These are phyloP conservation scores for Aethes cnicana DNA, from an alignment of 2,888 invertebrate genomes.

Conservation along the genomic window DNA sequence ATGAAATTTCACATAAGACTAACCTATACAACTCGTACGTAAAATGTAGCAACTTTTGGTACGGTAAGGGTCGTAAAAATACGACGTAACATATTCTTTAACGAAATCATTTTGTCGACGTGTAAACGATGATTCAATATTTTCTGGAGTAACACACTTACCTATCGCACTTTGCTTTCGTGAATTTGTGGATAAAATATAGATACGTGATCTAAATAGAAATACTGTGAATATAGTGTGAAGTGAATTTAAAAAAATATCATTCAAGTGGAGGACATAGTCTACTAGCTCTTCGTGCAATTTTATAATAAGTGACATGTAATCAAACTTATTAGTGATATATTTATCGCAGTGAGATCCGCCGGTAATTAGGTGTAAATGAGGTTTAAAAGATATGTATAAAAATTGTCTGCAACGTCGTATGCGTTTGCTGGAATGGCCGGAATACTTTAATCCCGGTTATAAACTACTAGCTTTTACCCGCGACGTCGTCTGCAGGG, in stretches of 20 bases:
- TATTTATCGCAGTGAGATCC: too few relatives aligned
- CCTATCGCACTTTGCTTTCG: slow-evolving; percentile 32
- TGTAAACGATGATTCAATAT: slow-evolving; percentile 37
- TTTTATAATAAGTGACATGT: too few relatives aligned
- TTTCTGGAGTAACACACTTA: slow-evolving; percentile 25
- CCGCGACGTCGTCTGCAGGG: too few relatives aligned
- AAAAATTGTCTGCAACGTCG: too few relatives aligned
- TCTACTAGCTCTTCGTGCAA: too few relatives aligned
- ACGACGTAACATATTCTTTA: slow-evolving; percentile 37
- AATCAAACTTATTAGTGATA: too few relatives aligned
- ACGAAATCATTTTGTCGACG: slow-evolving; percentile 42
- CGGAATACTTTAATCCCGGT: too few relatives aligned
- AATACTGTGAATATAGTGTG: slow-evolving; percentile 16
- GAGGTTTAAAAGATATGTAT: too few relatives aligned
- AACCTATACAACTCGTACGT: slow-evolving; percentile 8
- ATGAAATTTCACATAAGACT: slow-evolving; percentile 20
- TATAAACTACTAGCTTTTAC: too few relatives aligned
- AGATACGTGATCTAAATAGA: slow-evolving; percentile 26
- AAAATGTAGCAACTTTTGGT: slow-evolving; percentile 11
- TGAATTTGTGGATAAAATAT: slow-evolving; percentile 20
- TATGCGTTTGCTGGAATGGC: too few relatives aligned
- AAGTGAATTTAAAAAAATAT: not conserved
- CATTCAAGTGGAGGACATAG: slow-evolving; percentile 9
- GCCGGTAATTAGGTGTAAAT: too few relatives aligned
- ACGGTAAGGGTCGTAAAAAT: slow-evolving; percentile 50